Conservation (phyloP, 2,797 vertebrate species). For the Decapterus maruadsi region DNA sequence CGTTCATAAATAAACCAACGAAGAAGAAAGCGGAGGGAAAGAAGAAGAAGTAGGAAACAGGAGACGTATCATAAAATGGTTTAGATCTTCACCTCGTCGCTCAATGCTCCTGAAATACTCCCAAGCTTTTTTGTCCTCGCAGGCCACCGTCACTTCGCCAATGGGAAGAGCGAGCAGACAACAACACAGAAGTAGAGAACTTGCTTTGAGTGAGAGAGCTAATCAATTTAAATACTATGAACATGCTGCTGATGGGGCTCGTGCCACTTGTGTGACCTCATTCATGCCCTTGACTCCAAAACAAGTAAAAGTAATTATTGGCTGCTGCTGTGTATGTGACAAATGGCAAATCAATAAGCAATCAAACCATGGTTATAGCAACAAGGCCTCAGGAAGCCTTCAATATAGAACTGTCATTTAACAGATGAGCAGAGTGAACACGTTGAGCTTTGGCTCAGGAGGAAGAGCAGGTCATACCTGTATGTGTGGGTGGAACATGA, state of each 20-base stretch:
- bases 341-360: conserved; percentile 55
- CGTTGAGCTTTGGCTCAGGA: neutral
- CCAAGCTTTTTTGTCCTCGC: no score
- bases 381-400: neutral
- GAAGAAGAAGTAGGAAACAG: no score
- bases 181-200: neutral
- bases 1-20: no score
- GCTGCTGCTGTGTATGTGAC: conserved; percentile 4
- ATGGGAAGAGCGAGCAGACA: no score
- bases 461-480: neutral
- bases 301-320: conserved; percentile 27
- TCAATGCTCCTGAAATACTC: no score
- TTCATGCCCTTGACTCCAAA: conserved; percentile 31
- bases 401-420: neutral
- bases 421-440: neutral
- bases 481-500: neutral
- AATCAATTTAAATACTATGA: conserved; percentile 12
- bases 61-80: no score
- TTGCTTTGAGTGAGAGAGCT: neutral
- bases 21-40: no score
- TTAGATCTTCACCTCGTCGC: no score
- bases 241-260: neutral
- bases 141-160: no score
- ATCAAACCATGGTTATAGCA: conserved; percentile 20
- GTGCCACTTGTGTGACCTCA: conserved; percentile 24